Conservation (phyloP, 2,888 invertebrate species). For the Salpingus planirostris region DNA sequence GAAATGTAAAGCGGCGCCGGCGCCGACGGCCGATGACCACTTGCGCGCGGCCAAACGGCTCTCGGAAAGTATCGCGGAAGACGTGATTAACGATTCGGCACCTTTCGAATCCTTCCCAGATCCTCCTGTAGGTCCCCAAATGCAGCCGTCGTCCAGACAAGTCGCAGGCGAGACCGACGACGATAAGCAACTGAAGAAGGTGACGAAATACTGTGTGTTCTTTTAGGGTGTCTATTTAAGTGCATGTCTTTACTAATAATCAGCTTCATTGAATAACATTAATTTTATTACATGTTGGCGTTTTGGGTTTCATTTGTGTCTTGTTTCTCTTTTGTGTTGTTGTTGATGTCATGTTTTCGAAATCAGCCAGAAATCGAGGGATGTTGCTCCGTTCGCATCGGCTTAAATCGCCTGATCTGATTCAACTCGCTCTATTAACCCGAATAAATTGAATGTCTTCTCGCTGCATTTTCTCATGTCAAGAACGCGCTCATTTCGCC, state of each 20-base stretch:
- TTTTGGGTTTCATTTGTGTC: neutral
- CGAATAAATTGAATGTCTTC: no score
- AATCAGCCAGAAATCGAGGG: no score
- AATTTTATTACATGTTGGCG: no score
- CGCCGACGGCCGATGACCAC: conserved; percentile 18
- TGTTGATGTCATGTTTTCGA: no score
- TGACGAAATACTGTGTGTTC: conserved; percentile 40
- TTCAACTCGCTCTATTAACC: no score
- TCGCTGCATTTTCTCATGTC: no score
- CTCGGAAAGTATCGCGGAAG: conserved; percentile 27
- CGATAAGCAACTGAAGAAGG: conserved; percentile 34
- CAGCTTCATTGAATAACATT: no score
- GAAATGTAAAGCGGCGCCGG: conserved; percentile 7
- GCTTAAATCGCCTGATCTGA: no score
- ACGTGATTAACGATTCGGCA: conserved; percentile 21
- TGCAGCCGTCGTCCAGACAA: conserved; percentile 37
- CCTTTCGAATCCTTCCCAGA: conserved; percentile 10
- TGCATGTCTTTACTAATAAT: conserved; percentile 22
- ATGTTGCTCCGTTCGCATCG: no score
- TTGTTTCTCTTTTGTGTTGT: no score
- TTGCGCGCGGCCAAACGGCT: conserved; percentile 22
- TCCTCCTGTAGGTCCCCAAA: conserved; percentile 30
- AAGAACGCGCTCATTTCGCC: no score
- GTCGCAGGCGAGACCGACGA: conserved; percentile 43
- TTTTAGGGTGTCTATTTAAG: conserved; percentile 29